These are phyloP conservation scores for Odontophorus gujanensis DNA, from an alignment of 2,113 vertebrate genomes.

Conservation along the genomic window DNA sequence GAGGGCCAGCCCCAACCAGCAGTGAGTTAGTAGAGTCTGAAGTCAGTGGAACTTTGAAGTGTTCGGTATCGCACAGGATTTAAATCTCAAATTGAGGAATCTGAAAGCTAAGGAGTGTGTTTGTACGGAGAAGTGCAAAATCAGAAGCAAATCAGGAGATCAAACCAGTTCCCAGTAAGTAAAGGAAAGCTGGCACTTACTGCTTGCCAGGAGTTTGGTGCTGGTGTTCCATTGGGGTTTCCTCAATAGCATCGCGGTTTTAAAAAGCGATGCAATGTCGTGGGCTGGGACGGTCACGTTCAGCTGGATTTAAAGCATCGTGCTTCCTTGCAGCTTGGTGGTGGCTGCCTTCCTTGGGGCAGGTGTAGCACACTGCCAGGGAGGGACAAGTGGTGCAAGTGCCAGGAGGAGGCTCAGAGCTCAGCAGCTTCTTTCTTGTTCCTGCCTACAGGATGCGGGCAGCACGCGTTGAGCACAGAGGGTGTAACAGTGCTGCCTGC, in stretches of 20 bases:
- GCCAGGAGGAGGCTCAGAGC: not conserved
- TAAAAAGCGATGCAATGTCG: not conserved
- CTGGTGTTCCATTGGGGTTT: not conserved
- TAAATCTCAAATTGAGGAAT: not conserved
- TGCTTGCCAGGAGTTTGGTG: not conserved
- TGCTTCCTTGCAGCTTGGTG: not conserved
- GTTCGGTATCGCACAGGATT: not conserved
- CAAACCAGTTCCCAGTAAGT: not conserved
- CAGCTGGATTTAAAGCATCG: fast-evolving
- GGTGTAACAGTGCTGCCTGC: not conserved
- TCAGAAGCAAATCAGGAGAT: not conserved
- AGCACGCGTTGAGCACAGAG: not conserved
- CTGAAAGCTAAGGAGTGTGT: not conserved
- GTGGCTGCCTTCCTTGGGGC: not conserved
- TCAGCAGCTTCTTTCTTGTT: not conserved
- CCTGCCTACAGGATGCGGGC: not conserved
- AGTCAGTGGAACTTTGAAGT: not conserved
- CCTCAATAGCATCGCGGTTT: not conserved
- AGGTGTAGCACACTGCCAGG: not conserved
- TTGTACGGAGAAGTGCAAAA: not conserved
- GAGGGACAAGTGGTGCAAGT: not conserved
- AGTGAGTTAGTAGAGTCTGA: not conserved
- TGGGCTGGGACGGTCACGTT: not conserved
- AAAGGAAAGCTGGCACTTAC: constrained; percentile 26
- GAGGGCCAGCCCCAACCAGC: not conserved